Base-by-base conservation (phyloP, 2,797 vertebrate species). In the Crax fasciolata region DNA sequence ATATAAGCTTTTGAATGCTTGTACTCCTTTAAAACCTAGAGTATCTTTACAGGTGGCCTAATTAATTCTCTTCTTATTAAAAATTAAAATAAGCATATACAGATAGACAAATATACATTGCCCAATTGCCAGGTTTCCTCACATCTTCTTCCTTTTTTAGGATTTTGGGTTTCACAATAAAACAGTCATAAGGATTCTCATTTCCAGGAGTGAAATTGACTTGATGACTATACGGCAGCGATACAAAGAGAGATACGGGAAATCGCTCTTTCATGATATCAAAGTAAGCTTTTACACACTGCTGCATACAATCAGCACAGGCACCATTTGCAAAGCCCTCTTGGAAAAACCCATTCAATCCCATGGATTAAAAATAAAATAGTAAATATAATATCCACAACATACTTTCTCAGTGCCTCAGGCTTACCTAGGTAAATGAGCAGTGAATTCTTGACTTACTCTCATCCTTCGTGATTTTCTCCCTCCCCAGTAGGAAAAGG, bases 111-210 rank as follows among this genome's bases (percentile, higher is more conserved):
- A 77, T 11, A 28, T 2, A 30, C 38, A 6, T 7, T 38, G 32
- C 32, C 8, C 35, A 75, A 20, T 25, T 79, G 39, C 6, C 35
- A 84, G 23, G 32, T 27, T 83, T 75, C 10, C 30, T 67, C 30
- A 55, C 23, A 6, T 58, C 35, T 90, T 68, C 62, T 59, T 25
- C 43, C 43, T 79, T 92, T 19, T 96, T 77, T 65, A 98, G 98
- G 98, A 98, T 52, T 97, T 98, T 14, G 98, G 98, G 17, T 98
- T 98, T 93, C 98, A 98, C 82, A 98, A 98, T 52, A 98, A 98
- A 97, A 98, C 98, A 8, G 27, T 98, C 72, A 98, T 98, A 96
- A 97, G 98, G 86, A 98, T 97, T 88, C 86, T 98, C 32, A 95
- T 98, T 32, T 92, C 98, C 90, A 98, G 98, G 94, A 98, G 98